Base-by-base conservation (phyloP, 2,888 invertebrate genomes). In the Ophraella communa region DNA sequence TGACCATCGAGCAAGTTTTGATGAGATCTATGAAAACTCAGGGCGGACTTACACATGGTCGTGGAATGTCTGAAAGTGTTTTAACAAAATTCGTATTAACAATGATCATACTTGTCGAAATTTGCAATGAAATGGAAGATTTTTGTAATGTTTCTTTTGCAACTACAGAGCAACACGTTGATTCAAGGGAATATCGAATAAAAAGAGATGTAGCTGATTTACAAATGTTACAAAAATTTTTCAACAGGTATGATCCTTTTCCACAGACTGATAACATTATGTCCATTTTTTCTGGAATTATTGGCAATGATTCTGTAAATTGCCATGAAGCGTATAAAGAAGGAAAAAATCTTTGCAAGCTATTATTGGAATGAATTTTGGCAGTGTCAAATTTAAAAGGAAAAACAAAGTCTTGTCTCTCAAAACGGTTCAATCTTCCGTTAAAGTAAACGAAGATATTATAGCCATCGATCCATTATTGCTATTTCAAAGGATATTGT, bases 401-500 rank as follows among this genome's bases (percentile, higher is more conserved):
- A 33, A 33, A 1, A 3, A 10, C n/a, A 33, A 33, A 33, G 33
- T 33, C 7, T 10, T 33, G 1, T n/a, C 10, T n/a, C n/a, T 33
- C 10, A n/a, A 10, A n/a, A n/a, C 33, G 3, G 33, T n/a, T 11
- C 10, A 33, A 1, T 33, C 33, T 11, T 2, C 33, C 4, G n/a
- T 33, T 10, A 33, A 33, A 27, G 7, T 5, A 4, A 18, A 49
- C 5, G 52, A 52, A 52, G 52, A 24, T 45, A n/a, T 24, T 52
- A 52, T 52, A 24, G 23, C 30, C 4, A n/a, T n/a, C n/a, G n/a
- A n/a, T 27, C 52, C 52, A n/a, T 52, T 52, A 24, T 24, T 52
- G 10, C 23, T 52, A 24, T 52, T 52, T 24, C 52, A 52, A 24
- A 52, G n/a, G n/a, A 23, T 52, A 63, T 74, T 14, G 71, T 74